Base-by-base conservation (phyloP, 2,888 invertebrate genomes). In the Rhimphoctona megacephalus region DNA sequence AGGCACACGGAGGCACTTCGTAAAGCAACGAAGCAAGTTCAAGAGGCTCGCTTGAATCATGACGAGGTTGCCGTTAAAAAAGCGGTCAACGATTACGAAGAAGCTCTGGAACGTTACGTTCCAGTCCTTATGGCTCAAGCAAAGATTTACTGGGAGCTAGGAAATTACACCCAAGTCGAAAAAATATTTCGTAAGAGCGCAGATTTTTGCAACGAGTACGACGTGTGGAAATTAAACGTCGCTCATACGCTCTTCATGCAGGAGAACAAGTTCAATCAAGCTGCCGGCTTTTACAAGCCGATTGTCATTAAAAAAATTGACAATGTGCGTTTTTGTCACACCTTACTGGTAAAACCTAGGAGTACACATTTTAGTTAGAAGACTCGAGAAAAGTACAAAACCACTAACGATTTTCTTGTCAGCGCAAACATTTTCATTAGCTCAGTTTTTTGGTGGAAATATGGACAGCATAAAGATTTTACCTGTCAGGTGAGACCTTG, bases 211-310 rank as follows among this genome's bases (percentile, higher is more conserved):
- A 98, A 98, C 90, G 99, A 99, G 92, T 98, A 99, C 91, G 99
- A 99, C 90, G 96, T 97, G 0, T 99, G 99, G 99, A 97, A 99
- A 89, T 95, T 99, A 30, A 99, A 99, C 93, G 99, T 99, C 0
- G 99, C 99, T 0, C 99, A 99, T 93, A 99, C 99, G 0, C 95
- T 99, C 4, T 99, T 99, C 94, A 99, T 99, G 99, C 99, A 99
- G 95, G 99, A 99, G 93, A 98, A 98, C 93, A 99, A 99, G 94
- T 99, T 99, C 94, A 99, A 99, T 93, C 99, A 99, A 95, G 98
- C 99, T 0, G 98, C 99, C 0, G 98, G 98, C 67, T 99, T 99
- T 95, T 99, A 99, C 94, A 99, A 99, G 92, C 99, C 99, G 0
- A 97, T 99, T 83, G 99, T 99, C 0, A 98, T 98, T 90, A 99